A percentile compares a stretch with the other conserved stretches of the same genome.
Evolutionary conservation across 2,888 invertebrate species (phyloP).

Genomic region (Parnassius glacialis): DNA sequence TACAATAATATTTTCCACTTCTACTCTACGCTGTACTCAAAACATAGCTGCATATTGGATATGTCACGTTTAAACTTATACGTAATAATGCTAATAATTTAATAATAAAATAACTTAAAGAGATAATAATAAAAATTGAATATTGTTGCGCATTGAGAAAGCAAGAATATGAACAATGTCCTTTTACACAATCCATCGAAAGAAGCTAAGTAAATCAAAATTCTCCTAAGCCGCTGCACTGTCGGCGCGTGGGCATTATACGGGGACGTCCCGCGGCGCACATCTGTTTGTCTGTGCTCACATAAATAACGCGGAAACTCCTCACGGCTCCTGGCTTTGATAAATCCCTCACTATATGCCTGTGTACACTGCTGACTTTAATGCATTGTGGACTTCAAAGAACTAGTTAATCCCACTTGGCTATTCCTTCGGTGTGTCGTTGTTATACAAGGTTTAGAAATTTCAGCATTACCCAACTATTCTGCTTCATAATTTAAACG

Average conservation of each 20-base stretch:
- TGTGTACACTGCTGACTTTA: conserved; percentile 48
- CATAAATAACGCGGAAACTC: conserved; percentile 49
- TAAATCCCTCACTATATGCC: conserved; percentile 49
- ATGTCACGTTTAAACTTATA: too few relatives aligned
- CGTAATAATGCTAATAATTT: too few relatives aligned
- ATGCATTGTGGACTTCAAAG: conserved; percentile 43
- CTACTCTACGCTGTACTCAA: too few relatives aligned
- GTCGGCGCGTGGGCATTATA: conserved; percentile 51
- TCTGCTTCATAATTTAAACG: conserved; percentile 33
- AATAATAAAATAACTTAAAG: too few relatives aligned
- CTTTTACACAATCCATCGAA: conserved; percentile 34
- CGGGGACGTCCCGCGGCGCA: conserved; percentile 52
- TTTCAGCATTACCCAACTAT: not conserved
- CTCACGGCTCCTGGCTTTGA: conserved; percentile 56
- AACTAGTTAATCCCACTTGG: conserved; percentile 25
- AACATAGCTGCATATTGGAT: too few relatives aligned
- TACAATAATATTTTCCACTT: too few relatives aligned
- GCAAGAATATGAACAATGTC: conserved; percentile 21
- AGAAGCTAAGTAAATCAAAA: conserved; percentile 37
- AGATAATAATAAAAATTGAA: not conserved
- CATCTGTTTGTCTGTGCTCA: conserved; percentile 50
- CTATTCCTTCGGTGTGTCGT: conserved; percentile 4
- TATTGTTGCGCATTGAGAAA: conserved; percentile 5
- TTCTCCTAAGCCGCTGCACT: conserved; percentile 28
- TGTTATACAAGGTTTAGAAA: conserved; percentile 6